phyloP scores from a whole-genome alignment of 2,797 vertebrate genomes.

The Muscicapa comitata region DNA sequence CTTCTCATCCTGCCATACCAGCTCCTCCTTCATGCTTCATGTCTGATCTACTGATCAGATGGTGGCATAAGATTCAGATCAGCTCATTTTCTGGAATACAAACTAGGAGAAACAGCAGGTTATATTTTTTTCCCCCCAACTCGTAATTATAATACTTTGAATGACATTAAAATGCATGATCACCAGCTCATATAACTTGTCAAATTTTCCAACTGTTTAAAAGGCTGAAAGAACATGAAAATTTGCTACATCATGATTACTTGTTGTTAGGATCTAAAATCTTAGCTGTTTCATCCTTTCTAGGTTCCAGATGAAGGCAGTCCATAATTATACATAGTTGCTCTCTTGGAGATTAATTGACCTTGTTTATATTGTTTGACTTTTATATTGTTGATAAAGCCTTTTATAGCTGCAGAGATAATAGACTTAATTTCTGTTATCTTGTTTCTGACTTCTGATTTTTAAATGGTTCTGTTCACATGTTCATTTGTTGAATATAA shows the following conservation, averaged over 20 bases:
- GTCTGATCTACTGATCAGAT: slow-evolving; percentile 25
- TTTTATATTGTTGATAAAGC: not conserved
- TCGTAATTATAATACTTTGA: not conserved
- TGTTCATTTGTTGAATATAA: not conserved
- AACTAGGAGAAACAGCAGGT: not conserved
- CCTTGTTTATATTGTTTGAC: not conserved
- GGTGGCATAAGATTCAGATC: not conserved
- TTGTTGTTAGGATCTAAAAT: not conserved
- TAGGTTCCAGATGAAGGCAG: not conserved
- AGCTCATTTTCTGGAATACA: not conserved
- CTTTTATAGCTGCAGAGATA: not conserved
- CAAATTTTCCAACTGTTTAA: not conserved
- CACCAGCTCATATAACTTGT: not conserved
- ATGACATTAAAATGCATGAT: not conserved
- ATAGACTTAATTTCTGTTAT: not conserved
- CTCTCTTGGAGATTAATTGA: not conserved
- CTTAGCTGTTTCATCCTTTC: not conserved
- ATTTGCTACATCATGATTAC: not conserved
- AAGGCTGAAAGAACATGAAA: not conserved
- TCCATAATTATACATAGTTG: not conserved
- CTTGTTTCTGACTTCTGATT: not conserved
- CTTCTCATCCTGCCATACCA: not conserved
- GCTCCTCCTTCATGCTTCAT: slow-evolving; percentile 19
- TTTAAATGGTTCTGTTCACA: not conserved
- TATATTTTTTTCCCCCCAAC: not conserved